Evolutionary conservation across 2,797 vertebrate species (phyloP).

Genomic region (Sitta carolinensis): DNA sequence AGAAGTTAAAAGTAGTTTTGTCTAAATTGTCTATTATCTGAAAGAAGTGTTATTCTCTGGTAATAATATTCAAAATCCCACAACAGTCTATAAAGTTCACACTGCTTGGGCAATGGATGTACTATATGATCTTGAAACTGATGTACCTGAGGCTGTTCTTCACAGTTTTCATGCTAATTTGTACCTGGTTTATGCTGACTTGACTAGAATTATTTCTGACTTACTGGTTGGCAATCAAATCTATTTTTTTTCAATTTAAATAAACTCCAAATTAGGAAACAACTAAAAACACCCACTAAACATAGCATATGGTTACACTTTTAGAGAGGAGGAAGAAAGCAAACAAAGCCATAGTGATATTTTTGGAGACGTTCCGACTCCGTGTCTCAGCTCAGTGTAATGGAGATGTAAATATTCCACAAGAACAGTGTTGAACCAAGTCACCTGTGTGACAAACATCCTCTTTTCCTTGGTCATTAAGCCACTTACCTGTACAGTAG

Average conservation of each 20-base stretch:
- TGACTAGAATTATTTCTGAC: neutral
- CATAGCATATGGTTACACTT: conserved; percentile 17
- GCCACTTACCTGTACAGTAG: neutral
- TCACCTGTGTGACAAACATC: neutral
- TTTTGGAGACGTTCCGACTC: neutral
- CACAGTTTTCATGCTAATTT: neutral
- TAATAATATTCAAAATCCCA: neutral
- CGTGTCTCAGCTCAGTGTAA: neutral
- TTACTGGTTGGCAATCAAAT: neutral
- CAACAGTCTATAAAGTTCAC: neutral
- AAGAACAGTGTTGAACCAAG: neutral
- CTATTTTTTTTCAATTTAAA: neutral
- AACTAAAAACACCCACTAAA: conserved; percentile 32
- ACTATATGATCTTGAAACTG: neutral
- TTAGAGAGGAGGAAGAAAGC: neutral
- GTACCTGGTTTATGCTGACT: conserved; percentile 18
- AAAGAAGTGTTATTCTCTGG: neutral
- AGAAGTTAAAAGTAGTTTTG: neutral
- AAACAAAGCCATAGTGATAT: conserved; percentile 35
- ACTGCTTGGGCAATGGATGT: neutral
- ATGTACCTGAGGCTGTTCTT: neutral
- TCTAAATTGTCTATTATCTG: neutral
- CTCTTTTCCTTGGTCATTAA: neutral
- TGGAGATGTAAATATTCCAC: neutral
- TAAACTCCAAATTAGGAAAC: conserved; percentile 18